phyloP scores from a whole-genome alignment of 2,797 vertebrate genomes.

The Acanthis flammea region DNA sequence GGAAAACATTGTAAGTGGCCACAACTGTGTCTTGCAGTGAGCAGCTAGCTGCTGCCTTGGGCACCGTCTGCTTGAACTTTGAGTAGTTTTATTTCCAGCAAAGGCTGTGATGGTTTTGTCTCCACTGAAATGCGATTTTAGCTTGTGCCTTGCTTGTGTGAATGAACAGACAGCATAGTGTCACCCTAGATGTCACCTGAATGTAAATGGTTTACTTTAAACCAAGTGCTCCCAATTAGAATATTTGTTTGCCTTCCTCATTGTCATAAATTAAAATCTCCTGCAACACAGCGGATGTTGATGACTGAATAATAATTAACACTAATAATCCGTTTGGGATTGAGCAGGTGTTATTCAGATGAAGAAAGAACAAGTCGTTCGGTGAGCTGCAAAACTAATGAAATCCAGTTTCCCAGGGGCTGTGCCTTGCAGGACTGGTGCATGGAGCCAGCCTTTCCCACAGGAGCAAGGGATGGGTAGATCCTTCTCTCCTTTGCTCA shows the following conservation, averaged over 20 bases:
- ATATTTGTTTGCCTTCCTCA: conserved; percentile 49
- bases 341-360: conserved; percentile 21
- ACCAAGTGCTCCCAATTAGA: conserved; percentile 4
- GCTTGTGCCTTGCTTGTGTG: not conserved
- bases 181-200: not conserved
- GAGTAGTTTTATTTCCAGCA: conserved; percentile 1
- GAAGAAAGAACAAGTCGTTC: not conserved
- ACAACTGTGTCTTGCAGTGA: not conserved
- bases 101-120: not conserved
- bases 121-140: fast-evolving
- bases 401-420: not conserved
- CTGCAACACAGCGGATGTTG: conserved; percentile 22
- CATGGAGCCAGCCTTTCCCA: not conserved
- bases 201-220: conserved; percentile 25
- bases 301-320: conserved; percentile 51
- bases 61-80: conserved; percentile 22
- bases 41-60: not conserved
- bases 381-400: not conserved
- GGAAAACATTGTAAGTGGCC: not conserved
- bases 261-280: conserved; percentile 56
- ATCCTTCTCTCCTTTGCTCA: not conserved
- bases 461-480: not conserved
- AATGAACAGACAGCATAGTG: not conserved
- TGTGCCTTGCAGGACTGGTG: not conserved
- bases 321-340: conserved; percentile 39